Base-by-base conservation (phyloP, 2,888 invertebrate species). In the Pilophorus perplexus region DNA sequence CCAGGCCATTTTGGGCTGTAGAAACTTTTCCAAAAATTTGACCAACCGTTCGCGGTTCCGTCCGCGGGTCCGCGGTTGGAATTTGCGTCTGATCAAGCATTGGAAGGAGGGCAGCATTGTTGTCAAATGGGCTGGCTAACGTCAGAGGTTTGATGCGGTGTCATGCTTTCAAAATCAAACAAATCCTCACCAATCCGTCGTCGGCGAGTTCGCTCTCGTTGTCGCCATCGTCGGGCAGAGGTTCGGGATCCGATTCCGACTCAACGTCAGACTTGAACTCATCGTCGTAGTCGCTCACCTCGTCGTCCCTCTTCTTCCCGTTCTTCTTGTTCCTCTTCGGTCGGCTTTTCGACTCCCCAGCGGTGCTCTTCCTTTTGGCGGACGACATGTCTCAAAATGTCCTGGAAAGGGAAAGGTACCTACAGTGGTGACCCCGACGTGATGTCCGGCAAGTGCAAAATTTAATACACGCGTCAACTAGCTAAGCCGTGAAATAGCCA, bases 101-200 rank as follows among this genome's bases (percentile, higher is more conserved):
- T n/a, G n/a, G n/a, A n/a, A n/a, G n/a, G n/a, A n/a, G n/a, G n/a
- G n/a, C n/a, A n/a, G n/a, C n/a, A n/a, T n/a, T n/a, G n/a, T n/a
- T n/a, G n/a, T n/a, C n/a, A n/a, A n/a, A n/a, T n/a, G n/a, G n/a
- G n/a, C n/a, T n/a, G n/a, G n/a, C n/a, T n/a, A n/a, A n/a, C n/a
- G n/a, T n/a, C n/a, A n/a, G n/a, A n/a, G n/a, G n/a, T n/a, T n/a
- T n/a, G n/a, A n/a, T n/a, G n/a, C n/a, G n/a, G n/a, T n/a, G n/a
- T n/a, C n/a, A n/a, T n/a, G n/a, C n/a, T n/a, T n/a, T n/a, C n/a
- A n/a, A n/a, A n/a, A n/a, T n/a, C n/a, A n/a, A n/a, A n/a, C n/a
- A n/a, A n/a, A 10, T 48, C 10, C 68, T 67, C 74, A 81, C 82
- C 69, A 88, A 75, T 74, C 85, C 85, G 6, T 81, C 79, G 52